A percentile compares a stretch with the other conserved stretches of the same genome.
phyloP scores from a whole-genome alignment of 2,888 invertebrate species.

The Dynastes grantii region DNA sequence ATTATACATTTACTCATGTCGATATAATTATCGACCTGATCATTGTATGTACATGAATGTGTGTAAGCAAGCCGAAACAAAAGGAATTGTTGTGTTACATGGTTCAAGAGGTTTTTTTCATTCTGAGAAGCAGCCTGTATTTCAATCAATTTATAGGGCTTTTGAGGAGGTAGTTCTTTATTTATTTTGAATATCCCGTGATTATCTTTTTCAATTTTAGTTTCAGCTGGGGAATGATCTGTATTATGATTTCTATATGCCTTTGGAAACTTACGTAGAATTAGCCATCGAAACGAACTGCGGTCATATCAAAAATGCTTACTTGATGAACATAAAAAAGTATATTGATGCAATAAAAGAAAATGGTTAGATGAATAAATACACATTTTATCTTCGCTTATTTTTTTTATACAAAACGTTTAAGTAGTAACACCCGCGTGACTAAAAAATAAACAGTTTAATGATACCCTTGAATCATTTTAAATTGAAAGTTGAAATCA shows the following conservation, averaged over 20 bases:
- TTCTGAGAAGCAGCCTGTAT: slow-evolving; percentile 88
- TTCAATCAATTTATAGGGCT: slow-evolving; percentile 80
- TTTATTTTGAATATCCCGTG: background rate
- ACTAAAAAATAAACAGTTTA: too few species aligned
- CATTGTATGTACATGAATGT: slow-evolving; percentile 97
- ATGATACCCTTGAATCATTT: too few species aligned
- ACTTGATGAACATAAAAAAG: slow-evolving; percentile 70
- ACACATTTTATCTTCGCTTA: background rate
- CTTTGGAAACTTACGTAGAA: slow-evolving; percentile 74
- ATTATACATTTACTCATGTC: slow-evolving; percentile 85
- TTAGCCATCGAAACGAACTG: slow-evolving; percentile 76
- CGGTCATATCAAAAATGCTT: slow-evolving; percentile 75
- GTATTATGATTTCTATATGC: slow-evolving; percentile 75
- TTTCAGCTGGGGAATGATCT: slow-evolving; percentile 81
- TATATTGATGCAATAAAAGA: slow-evolving; percentile 67
- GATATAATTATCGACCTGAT: slow-evolving; percentile 94
- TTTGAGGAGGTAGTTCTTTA: slow-evolving; percentile 72
- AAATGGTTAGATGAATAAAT: slow-evolving; percentile 45
- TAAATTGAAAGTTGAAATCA: too few species aligned
- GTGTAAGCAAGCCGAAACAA: slow-evolving; percentile 76
- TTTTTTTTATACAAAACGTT: too few species aligned
- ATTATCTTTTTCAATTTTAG: slow-evolving; percentile 63
- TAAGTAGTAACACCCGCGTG: too few species aligned
- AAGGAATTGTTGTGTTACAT: slow-evolving; percentile 89
- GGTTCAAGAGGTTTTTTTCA: slow-evolving; percentile 92